Evolutionary conservation across 2,888 invertebrate genomes (phyloP), one percentile per base, ranked within the genome.

Genomic region (Globia sparganii): DNA sequence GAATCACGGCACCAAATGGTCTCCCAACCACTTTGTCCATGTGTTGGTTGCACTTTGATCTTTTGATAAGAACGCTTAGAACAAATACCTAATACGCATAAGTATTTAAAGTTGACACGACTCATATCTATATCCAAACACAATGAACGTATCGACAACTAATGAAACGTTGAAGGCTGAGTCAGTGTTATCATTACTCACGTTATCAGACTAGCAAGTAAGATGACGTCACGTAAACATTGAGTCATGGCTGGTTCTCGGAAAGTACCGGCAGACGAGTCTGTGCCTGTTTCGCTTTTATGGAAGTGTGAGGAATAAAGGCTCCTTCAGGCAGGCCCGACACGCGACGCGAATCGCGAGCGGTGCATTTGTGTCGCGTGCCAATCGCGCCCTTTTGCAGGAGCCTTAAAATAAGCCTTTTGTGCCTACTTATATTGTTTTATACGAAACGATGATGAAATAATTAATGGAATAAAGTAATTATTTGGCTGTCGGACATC

Each of bases 211-310:
- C 21, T 62, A 11, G 65, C 56, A 6, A 15, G 31, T 40, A 5
- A 2, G 28, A 21, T 87, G 88, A 88, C 84, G 88, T 86, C 88
- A 88, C 64, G 70, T 76, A 78, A 87, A 81, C 83, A 83, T 72
- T 83, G 85, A 87, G 49, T 87, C 88, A 88, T 72, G 25, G 5
- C 31, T 13, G 70, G 70, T 84, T 87, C 85, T 80, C 53, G 75
- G 89, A 86, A 88, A 80, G 53, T 78, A 83, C 78, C 31, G 56
- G 66, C 86, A 87, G 88, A 87, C 87, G 70, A 66, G 69, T 72
- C 72, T 73, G 67, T 69, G 71, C 85, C 25, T 83, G 81, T 61
- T 58, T 43, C 11, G 1, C 18, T 15, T 74, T 18, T 62, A 83
- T 70, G 66, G 83, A 49, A 53, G 66, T 79, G 56, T 53, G 61